Percentiles rank a stretch among this genome's conserved stretches.
phyloP scores from a whole-genome alignment of 2,797 vertebrate genomes.

The Tokudaia tokunoshimensis region DNA sequence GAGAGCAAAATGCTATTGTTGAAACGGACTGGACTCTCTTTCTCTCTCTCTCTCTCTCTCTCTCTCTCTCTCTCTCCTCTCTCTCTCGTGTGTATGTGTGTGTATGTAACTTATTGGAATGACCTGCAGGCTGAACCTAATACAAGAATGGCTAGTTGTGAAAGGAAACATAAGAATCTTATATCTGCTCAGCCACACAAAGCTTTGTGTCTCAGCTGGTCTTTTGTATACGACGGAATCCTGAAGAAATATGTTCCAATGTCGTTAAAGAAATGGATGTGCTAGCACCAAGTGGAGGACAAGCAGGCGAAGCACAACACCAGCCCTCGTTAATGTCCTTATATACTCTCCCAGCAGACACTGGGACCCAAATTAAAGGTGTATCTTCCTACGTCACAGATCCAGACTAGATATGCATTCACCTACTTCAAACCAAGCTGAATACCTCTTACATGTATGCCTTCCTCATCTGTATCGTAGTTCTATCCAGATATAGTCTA shows the following conservation, averaged over 20 bases:
- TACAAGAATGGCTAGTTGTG: background rate
- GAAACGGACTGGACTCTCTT: background rate
- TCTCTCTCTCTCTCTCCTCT: too few species aligned
- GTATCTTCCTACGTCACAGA: background rate
- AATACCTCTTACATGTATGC: too few species aligned
- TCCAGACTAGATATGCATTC: background rate
- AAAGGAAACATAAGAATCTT: background rate
- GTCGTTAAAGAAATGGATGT: background rate
- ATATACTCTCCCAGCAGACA: background rate
- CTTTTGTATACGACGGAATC: background rate
- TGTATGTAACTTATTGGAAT: too few species aligned
- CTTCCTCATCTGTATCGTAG: background rate
- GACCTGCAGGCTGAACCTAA: background rate
- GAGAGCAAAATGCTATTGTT: background rate
- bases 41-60: too few species aligned
- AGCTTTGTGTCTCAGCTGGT: background rate
- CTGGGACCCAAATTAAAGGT: too few species aligned
- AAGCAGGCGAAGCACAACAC: background rate
- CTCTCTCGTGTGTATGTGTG: too few species aligned
- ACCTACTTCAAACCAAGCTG: background rate
- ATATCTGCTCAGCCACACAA: background rate
- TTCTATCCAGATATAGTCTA: background rate
- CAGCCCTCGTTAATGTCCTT: background rate
- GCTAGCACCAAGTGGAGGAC: background rate
- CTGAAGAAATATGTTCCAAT: background rate